Conservation (phyloP, 2,113 vertebrate genomes). For the Nanorana parkeri region DNA sequence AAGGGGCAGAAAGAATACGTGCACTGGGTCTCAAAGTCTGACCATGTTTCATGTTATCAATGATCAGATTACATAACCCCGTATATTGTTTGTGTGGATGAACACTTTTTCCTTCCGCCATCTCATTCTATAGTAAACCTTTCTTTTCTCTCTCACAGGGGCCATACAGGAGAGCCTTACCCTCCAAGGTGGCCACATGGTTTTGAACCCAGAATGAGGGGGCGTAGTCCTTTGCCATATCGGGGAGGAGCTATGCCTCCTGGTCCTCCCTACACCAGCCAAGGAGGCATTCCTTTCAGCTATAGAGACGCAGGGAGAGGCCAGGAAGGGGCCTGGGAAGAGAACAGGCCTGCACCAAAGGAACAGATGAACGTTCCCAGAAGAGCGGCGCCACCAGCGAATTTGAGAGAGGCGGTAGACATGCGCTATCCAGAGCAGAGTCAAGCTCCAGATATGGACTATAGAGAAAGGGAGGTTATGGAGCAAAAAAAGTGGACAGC, state of each 20-base stretch:
- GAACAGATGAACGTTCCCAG: conserved; percentile 65
- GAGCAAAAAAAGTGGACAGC: background rate
- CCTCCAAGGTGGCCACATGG: conserved; percentile 82
- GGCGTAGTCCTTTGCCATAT: conserved; percentile 79
- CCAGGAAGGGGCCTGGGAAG: conserved; percentile 80
- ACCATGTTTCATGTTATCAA: too few relatives aligned
- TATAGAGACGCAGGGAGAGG: conserved; percentile 85
- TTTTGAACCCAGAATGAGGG: conserved; percentile 71
- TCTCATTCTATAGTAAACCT: background rate
- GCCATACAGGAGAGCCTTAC: conserved; percentile 83
- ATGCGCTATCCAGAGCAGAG: conserved; percentile 15
- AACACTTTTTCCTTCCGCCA: too few relatives aligned
- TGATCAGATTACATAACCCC: too few relatives aligned
- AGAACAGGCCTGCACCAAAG: conserved; percentile 61
- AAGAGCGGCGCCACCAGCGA: conserved; percentile 74
- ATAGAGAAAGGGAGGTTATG: conserved; percentile 76
- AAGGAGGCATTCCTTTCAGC: conserved; percentile 84
- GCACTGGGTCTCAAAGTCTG: too few relatives aligned
- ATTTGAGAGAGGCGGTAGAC: conserved; percentile 74
- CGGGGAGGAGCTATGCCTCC: conserved; percentile 78
- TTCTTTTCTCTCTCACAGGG: conserved; percentile 81
- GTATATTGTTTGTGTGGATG: too few relatives aligned
- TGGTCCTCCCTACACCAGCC: conserved; percentile 78
- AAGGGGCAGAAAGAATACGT: too few relatives aligned
- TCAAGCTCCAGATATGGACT: conserved; percentile 77